Evolutionary conservation across 2,888 invertebrate species (phyloP).

Genomic region (Conistra vaccinii): DNA sequence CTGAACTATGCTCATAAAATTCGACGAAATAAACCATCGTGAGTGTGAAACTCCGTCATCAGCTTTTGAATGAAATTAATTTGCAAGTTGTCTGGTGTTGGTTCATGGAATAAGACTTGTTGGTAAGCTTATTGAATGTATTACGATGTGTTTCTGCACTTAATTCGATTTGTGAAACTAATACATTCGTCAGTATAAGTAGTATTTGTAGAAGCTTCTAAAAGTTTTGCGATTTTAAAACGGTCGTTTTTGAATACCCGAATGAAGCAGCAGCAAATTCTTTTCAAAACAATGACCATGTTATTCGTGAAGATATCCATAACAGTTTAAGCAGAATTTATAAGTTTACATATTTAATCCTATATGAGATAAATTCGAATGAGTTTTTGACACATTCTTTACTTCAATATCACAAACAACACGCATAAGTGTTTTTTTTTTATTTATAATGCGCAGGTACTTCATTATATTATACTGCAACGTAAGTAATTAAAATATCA

Average conservation of each 20-base stretch:
- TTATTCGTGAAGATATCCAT: neutral
- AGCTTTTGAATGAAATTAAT: conserved; percentile 13
- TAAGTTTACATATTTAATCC: neutral
- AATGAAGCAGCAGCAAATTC: neutral
- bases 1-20: conserved; percentile 6
- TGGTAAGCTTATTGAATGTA: neutral
- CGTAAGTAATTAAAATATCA: neutral
- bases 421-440: neutral
- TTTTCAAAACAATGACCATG: neutral
- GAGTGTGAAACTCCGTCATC: conserved; percentile 1
- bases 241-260: neutral
- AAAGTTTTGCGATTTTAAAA: neutral
- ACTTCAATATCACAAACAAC: neutral
- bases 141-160: neutral
- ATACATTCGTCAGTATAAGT: neutral
- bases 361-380: neutral
- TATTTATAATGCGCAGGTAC: neutral
- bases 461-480: neutral
- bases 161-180: conserved; percentile 4
- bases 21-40: neutral
- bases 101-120: neutral
- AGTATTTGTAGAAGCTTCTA: neutral
- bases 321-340: neutral
- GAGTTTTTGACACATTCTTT: neutral
- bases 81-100: neutral